A percentile compares a stretch with the other conserved stretches of the same genome.
Evolutionary conservation across 2,797 vertebrate species (phyloP).

Genomic region (Anomalospiza imberbis): DNA sequence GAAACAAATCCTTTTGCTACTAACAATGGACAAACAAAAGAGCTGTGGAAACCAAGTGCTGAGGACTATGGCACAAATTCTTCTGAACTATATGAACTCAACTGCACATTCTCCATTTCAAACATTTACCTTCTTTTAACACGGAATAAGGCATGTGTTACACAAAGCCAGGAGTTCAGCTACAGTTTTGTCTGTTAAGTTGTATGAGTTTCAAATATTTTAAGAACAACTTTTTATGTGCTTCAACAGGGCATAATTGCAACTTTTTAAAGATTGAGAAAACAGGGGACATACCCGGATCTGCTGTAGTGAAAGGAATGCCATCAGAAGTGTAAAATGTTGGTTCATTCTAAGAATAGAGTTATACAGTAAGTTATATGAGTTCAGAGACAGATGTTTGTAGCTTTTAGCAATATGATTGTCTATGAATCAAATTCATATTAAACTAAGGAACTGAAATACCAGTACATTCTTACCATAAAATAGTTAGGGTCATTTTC

Average conservation of each 20-base stretch:
- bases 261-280: background rate
- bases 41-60: background rate
- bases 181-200: background rate
- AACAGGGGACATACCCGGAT: constrained; percentile 81
- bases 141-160: background rate
- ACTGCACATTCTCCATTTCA: background rate
- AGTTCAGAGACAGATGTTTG: background rate
- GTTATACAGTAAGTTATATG: background rate
- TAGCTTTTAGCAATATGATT: background rate
- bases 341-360: constrained; percentile 88
- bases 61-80: background rate
- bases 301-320: constrained; percentile 93
- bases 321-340: constrained; percentile 96
- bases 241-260: background rate
- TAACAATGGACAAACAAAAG: background rate
- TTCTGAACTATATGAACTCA: background rate
- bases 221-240: background rate
- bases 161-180: background rate
- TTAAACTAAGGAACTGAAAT: background rate
- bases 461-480: constrained; percentile 80
- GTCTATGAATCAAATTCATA: background rate
- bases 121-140: background rate
- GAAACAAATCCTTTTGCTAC: background rate
- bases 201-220: background rate
- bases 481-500: constrained; percentile 98